phyloP scores from a whole-genome alignment of 2,113 vertebrate species.

The Podiceps cristatus region DNA sequence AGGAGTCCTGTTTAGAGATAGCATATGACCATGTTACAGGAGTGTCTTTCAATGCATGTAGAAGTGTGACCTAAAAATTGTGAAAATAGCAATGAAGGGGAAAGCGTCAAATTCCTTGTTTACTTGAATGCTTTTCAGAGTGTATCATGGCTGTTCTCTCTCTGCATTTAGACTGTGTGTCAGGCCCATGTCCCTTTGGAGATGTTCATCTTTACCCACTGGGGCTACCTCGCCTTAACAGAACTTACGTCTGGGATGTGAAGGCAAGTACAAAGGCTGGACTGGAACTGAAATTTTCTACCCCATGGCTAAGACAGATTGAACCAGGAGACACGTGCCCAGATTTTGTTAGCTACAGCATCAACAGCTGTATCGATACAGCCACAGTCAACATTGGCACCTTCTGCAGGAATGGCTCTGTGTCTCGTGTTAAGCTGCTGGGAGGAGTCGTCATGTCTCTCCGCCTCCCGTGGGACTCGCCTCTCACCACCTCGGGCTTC shows the following conservation, averaged over 20 bases:
- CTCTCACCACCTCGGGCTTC: constrained; percentile 76
- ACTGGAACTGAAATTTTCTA: constrained; percentile 85
- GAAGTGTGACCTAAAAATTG: neutral
- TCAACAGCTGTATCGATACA: constrained; percentile 67
- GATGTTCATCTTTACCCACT: constrained; percentile 74
- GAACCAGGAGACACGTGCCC: constrained; percentile 75
- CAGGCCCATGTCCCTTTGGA: constrained; percentile 73
- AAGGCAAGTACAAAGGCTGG: constrained; percentile 67
- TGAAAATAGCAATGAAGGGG: neutral
- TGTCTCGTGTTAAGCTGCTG: constrained; percentile 81
- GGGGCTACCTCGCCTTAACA: constrained; percentile 81
- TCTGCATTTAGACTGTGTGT: constrained; percentile 83
- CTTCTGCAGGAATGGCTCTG: constrained; percentile 87
- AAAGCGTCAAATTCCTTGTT: neutral
- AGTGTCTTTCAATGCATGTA: neutral
- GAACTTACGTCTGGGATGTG: constrained; percentile 87
- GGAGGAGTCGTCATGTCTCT: constrained; percentile 78
- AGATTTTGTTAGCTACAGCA: constrained; percentile 77
- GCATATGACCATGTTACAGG: neutral
- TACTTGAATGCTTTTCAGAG: neutral
- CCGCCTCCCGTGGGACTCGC: constrained; percentile 77
- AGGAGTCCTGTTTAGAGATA: neutral
- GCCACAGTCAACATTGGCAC: constrained; percentile 78
- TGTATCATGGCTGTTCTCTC: neutral
- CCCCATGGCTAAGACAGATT: constrained; percentile 83